A percentile compares a stretch with the other conserved stretches of the same genome.
Evolutionary conservation across 2,797 vertebrate genomes (phyloP).

Genomic region (Malacoctenus gilli): DNA sequence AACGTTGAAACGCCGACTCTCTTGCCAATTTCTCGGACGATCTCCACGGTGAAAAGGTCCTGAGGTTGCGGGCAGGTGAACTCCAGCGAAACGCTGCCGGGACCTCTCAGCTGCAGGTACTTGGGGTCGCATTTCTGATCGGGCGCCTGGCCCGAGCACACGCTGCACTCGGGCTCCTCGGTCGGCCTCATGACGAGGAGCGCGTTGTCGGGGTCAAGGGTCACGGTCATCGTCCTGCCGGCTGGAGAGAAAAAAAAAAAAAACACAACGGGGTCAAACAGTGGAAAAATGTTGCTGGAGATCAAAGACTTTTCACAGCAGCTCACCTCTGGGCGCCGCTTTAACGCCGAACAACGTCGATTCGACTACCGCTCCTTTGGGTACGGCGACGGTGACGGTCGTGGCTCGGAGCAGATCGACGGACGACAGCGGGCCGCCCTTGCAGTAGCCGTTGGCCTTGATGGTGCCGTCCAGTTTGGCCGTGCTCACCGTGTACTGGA

Average conservation of each 20-base stretch:
- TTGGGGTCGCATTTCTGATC: constrained; percentile 30
- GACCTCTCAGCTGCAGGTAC: rapidly evolving
- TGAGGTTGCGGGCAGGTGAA: constrained; percentile 77
- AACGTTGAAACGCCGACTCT: too few species aligned
- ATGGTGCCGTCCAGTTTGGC: constrained; percentile 26
- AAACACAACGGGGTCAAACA: too few species aligned
- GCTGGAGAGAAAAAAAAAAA: constrained; percentile 54
- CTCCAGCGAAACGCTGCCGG: constrained; percentile 49
- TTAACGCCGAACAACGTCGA: constrained; percentile 37
- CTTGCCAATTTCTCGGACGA: constrained; percentile 75
- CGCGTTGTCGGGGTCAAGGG: constrained; percentile 56
- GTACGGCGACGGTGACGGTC: constrained; percentile 39
- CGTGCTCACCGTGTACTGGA: constrained; percentile 49
- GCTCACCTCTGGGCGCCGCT: constrained; percentile 55
- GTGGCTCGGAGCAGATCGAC: constrained; percentile 47
- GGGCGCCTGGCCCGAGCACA: constrained; percentile 53
- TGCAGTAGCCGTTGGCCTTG: constrained; percentile 58
- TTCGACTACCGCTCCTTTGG: constrained; percentile 52
- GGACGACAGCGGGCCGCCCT: constrained; percentile 15
- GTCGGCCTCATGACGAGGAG: constrained; percentile 46
- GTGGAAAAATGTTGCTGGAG: too few species aligned
- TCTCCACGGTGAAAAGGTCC: constrained; percentile 70
- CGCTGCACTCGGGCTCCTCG: constrained; percentile 57
- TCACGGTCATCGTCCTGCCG: constrained; percentile 55
- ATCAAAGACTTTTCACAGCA: too few species aligned